Base-by-base conservation (phyloP, 1,140 invertebrate genomes). In the Sipha flava region DNA sequence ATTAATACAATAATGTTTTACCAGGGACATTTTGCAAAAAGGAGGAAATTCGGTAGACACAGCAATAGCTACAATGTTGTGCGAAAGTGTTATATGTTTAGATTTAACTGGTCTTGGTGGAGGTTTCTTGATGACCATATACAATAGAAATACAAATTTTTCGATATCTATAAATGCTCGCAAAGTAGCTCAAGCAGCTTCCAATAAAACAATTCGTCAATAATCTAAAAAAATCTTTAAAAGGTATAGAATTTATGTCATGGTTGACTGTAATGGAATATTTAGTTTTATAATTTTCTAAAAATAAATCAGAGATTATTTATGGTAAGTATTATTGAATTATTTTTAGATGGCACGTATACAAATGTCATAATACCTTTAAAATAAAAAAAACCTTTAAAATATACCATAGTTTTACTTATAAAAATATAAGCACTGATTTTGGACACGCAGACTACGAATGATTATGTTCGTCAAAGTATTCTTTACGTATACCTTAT, bases 101-200 rank as follows among this genome's bases (percentile, higher is more conserved):
- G 92, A 95, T 83, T 92, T 90, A 80, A 91, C 91, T 86, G 95
- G 95, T 1, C 81, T 95, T 10, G 95, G 95, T 29, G 95, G 95
- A 68, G 94, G 94, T 47, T 92, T 92, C 83, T 84, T 95, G 12
- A 90, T 93, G 89, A 92, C 90, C 0, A 88, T 94, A 79, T 95
- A 94, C 85, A 88, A 91, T 75, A 86, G 85, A 82, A 84, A 81
- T 79, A 87, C 80, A 45, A 84, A 87, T 3, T 84, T 81, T 80
- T 87, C 85, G 37, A 84, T 84, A 49, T 87, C 84, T 12, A 83
- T 94, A 7, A 88, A 92, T 84, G 91, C 92, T 0, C 85, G 92
- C 82, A 93, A 94, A 87, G 87, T 85, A 0, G 93, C 93, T 0
- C 92, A 93, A 1, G 73, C 49, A 2, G 84, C 81, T 6, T 89